Percentiles rank a stretch among this genome's conserved stretches.
These are phyloP conservation scores for Apodemus speciosus DNA, from an alignment of 2,113 vertebrate genomes.

Conservation along the genomic window DNA sequence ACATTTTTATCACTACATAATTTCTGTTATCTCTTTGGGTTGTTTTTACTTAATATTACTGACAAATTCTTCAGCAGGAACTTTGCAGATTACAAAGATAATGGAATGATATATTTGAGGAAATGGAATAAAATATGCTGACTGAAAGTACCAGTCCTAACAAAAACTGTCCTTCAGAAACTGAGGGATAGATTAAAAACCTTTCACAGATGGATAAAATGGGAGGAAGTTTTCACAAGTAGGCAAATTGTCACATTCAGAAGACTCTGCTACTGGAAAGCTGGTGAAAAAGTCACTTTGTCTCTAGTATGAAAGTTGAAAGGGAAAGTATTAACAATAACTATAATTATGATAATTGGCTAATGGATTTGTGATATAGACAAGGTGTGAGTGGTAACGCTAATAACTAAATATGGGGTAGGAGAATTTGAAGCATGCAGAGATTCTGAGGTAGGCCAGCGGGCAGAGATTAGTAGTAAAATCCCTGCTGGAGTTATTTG, in stretches of 20 bases:
- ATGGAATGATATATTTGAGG: background rate
- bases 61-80: background rate
- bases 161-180: background rate
- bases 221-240: background rate
- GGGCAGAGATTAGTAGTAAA: background rate
- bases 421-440: background rate
- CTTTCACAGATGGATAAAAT: background rate
- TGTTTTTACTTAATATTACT: background rate
- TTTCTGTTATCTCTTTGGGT: background rate
- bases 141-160: background rate
- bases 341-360: background rate
- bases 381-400: background rate
- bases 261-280: background rate
- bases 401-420: background rate
- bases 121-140: background rate
- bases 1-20: background rate
- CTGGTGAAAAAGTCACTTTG: background rate
- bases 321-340: background rate
- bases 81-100: background rate
- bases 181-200: background rate
- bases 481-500: background rate
- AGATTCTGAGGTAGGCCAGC: background rate
- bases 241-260: background rate
- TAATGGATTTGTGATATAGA: background rate
- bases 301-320: background rate